A percentile compares a stretch with the other conserved stretches of the same genome.
phyloP scores from a whole-genome alignment of 2,113 vertebrate species.

The Alethe diademata region DNA sequence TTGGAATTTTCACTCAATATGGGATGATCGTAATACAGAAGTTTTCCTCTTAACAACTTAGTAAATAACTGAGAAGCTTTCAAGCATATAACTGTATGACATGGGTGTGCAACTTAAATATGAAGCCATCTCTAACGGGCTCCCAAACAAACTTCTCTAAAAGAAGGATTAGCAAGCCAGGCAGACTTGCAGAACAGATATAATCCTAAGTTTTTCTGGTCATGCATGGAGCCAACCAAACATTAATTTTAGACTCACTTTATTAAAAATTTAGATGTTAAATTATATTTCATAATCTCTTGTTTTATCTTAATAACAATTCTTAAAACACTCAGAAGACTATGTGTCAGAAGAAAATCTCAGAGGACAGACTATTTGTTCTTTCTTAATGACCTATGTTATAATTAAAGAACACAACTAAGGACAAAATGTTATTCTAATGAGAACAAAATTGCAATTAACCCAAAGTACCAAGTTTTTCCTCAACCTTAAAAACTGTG shows the following conservation, averaged over 20 bases:
- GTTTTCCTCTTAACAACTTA: neutral
- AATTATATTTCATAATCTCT: neutral
- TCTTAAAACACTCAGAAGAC: neutral
- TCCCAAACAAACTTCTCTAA: neutral
- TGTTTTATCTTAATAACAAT: neutral
- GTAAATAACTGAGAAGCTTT: neutral
- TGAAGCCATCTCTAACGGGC: rapidly evolving
- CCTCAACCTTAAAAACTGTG: neutral
- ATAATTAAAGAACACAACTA: neutral
- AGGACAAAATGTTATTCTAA: neutral
- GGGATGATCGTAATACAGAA: neutral
- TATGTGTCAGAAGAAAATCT: neutral
- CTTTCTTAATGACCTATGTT: neutral
- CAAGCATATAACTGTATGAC: neutral
- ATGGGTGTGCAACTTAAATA: neutral
- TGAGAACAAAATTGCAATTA: neutral
- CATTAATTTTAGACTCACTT: neutral
- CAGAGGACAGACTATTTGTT: neutral
- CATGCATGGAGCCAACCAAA: neutral
- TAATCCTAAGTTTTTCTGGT: neutral
- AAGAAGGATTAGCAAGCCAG: neutral
- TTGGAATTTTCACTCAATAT: neutral
- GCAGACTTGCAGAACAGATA: neutral
- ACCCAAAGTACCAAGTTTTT: neutral
- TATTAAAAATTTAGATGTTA: neutral